These are phyloP conservation scores for Rosalia funebris DNA, from an alignment of 2,888 invertebrate genomes.

Conservation along the genomic window DNA sequence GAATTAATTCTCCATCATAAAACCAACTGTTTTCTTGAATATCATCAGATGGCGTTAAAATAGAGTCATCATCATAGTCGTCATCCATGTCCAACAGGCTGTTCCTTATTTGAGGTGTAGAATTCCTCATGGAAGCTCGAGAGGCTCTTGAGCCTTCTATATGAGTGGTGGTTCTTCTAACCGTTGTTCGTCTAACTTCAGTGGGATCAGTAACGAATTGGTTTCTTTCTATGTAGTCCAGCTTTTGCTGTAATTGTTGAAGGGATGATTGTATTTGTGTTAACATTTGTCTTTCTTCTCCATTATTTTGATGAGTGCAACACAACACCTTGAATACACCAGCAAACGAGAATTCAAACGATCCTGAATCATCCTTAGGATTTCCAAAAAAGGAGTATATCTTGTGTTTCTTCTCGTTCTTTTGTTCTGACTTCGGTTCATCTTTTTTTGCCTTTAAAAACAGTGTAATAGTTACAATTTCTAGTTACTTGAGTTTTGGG, in stretches of 20 bases:
- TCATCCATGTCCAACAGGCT: constrained; percentile 9
- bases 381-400: constrained; percentile 57
- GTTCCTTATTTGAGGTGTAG: constrained; percentile 10
- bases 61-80: constrained; percentile 45
- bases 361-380: constrained; percentile 62
- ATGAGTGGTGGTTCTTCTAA: constrained; percentile 37
- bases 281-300: constrained; percentile 64
- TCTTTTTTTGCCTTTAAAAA: constrained; percentile 18
- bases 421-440: constrained; percentile 63
- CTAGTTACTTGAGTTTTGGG: too few relatives aligned
- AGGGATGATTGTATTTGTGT: constrained; percentile 58
- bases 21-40: constrained; percentile 68
- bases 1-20: constrained; percentile 71
- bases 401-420: constrained; percentile 67
- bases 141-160: constrained; percentile 48
- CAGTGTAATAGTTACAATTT: too few relatives aligned
- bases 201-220: constrained; percentile 29
- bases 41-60: constrained; percentile 65
- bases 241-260: constrained; percentile 61
- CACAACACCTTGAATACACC: constrained; percentile 68
- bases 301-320: constrained; percentile 64
- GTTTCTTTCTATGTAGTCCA: constrained; percentile 63
- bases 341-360: constrained; percentile 66
- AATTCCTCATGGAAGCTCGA: constrained; percentile 17
- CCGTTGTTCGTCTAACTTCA: constrained; percentile 38